Evolutionary conservation across 2,113 vertebrate species (phyloP).

Genomic region (Seriola dumerili): DNA sequence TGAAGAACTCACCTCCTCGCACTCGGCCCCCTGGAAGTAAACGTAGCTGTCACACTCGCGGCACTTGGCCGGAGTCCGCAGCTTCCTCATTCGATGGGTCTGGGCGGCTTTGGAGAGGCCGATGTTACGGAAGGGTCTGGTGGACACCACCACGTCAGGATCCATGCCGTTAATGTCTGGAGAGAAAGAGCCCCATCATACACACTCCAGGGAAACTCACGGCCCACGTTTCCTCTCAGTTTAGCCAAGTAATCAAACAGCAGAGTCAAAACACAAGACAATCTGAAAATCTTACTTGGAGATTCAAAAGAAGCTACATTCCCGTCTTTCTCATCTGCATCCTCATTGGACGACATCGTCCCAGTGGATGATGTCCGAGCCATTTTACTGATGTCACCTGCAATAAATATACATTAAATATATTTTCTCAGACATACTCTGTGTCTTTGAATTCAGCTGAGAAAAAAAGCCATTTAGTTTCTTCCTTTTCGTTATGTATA

Average conservation of each 20-base stretch:
- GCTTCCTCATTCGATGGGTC: constrained; percentile 93
- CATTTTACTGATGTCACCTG: constrained; percentile 90
- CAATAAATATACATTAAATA: constrained; percentile 8
- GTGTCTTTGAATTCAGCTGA: neutral
- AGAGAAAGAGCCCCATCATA: neutral
- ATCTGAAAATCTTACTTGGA: constrained; percentile 79
- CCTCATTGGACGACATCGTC: constrained; percentile 89
- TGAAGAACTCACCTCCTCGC: constrained; percentile 90
- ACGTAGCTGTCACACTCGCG: constrained; percentile 98
- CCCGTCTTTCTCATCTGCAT: constrained; percentile 88
- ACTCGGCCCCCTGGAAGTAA: constrained; percentile 98
- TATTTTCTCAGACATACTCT: neutral
- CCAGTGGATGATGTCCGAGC: constrained; percentile 87
- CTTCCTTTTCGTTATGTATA: neutral
- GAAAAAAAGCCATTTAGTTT: neutral
- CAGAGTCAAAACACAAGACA: neutral
- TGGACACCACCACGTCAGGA: constrained; percentile 84
- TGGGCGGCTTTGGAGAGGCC: constrained; percentile 94
- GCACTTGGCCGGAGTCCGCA: constrained; percentile 93
- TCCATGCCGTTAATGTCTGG: constrained; percentile 90
- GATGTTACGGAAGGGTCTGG: constrained; percentile 91
- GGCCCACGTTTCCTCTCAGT: neutral
- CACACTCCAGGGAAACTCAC: no score
- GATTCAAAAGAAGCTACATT: constrained; percentile 83
- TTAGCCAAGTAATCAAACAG: no score